Percentiles rank a stretch among this genome's conserved stretches.
phyloP scores from a whole-genome alignment of 23 tunicate species.

The Ascidia mentula region DNA sequence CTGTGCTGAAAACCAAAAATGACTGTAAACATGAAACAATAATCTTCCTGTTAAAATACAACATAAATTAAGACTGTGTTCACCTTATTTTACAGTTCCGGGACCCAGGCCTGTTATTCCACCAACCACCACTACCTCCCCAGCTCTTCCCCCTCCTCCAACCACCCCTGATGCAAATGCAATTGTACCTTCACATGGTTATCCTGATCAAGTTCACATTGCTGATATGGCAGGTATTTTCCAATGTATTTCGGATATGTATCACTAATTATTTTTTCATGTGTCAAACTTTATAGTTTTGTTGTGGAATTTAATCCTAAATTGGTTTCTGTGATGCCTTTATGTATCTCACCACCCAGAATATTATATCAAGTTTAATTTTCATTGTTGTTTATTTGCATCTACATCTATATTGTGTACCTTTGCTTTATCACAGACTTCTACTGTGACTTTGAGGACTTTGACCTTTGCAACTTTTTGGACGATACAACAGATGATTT shows the following conservation, averaged over 20 bases:
- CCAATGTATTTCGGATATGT: neutral
- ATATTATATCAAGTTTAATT: too few species aligned
- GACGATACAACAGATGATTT: slow-evolving; percentile 53
- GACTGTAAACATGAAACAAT: too few species aligned
- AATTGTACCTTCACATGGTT: neutral
- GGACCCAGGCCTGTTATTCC: slow-evolving; percentile 23
- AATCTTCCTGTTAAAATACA: too few species aligned
- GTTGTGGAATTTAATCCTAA: too few species aligned
- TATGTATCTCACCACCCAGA: too few species aligned
- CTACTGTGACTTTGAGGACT: slow-evolving; percentile 58
- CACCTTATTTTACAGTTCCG: neutral
- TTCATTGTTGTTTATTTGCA: too few species aligned
- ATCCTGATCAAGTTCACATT: neutral
- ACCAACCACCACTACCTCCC: neutral
- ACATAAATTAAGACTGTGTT: too few species aligned
- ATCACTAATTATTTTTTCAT: neutral
- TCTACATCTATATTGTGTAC: neutral
- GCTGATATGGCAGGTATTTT: slow-evolving; percentile 9
- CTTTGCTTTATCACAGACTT: slow-evolving; percentile 22
- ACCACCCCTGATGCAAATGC: slow-evolving; percentile 12
- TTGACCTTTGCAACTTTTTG: slow-evolving; percentile 37
- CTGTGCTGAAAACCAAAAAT: too few species aligned
- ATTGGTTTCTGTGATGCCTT: too few species aligned
- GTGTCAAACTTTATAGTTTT: neutral
- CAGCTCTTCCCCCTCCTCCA: neutral